phyloP scores from a whole-genome alignment of 2,888 invertebrate species.

The Silvanus unidentatus region DNA sequence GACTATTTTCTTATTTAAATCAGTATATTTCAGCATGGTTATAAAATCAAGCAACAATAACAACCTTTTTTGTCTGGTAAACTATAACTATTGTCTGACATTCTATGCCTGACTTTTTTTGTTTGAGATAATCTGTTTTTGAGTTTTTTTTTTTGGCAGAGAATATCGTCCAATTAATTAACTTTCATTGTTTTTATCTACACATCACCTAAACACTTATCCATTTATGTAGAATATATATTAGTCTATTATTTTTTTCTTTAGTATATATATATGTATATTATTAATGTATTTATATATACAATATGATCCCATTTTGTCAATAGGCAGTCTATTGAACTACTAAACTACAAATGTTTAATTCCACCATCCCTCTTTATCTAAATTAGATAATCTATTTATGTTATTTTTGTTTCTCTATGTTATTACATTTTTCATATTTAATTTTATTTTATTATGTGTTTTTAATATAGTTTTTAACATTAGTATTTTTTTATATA shows the following conservation, averaged over 20 bases:
- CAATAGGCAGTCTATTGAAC: slow-evolving; percentile 27
- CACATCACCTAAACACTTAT: slow-evolving; percentile 24
- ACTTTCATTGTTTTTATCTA: slow-evolving; percentile 9
- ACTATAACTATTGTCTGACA: slow-evolving; percentile 12
- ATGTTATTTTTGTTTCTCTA: slow-evolving; percentile 6
- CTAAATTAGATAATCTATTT: slow-evolving; percentile 8
- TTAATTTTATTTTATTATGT: slow-evolving; percentile 15
- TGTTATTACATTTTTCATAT: too few species aligned
- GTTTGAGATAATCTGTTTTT: too few species aligned
- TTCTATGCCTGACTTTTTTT: neutral
- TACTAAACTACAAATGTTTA: slow-evolving; percentile 12
- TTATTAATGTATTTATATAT: slow-evolving; percentile 20
- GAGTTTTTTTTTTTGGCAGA: neutral
- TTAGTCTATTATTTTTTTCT: too few species aligned
- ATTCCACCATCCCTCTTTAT: slow-evolving; percentile 10
- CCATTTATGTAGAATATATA: neutral
- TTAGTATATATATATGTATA: too few species aligned
- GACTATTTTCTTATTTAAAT: neutral
- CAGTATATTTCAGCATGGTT: slow-evolving; percentile 42
- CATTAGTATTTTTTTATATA: slow-evolving; percentile 4
- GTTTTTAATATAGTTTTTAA: slow-evolving; percentile 8
- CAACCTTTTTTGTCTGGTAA: slow-evolving; percentile 13
- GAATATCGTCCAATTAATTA: neutral
- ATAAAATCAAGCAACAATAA: slow-evolving; percentile 49
- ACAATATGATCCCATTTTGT: slow-evolving; percentile 33